A percentile compares a stretch with the other conserved stretches of the same genome.
Conservation (phyloP, 2,113 vertebrate species). For the Phaethon lepturus region DNA sequence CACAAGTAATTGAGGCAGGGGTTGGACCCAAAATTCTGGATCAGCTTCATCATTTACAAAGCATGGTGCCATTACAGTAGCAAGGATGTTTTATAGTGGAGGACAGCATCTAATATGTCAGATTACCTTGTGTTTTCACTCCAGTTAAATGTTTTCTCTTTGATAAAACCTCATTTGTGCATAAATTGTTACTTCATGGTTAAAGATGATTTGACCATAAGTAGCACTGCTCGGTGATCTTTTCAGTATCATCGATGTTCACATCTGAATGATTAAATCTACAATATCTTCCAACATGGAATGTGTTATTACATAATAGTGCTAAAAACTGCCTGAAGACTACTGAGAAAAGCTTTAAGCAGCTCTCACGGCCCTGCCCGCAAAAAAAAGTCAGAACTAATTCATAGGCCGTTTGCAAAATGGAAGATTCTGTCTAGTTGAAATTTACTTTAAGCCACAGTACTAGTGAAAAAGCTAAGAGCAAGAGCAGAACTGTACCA, state of each 20-base stretch:
- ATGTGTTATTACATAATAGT: neutral
- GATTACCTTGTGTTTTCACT: neutral
- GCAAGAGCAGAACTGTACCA: neutral
- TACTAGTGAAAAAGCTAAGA: neutral
- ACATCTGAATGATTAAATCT: neutral
- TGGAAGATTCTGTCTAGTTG: neutral
- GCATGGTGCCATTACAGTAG: neutral
- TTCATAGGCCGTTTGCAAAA: neutral
- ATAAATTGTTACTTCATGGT: neutral
- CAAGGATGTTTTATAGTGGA: neutral
- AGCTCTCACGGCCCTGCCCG: neutral
- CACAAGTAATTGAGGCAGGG: neutral
- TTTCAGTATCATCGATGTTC: neutral
- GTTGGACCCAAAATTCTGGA: neutral
- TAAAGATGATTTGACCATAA: neutral
- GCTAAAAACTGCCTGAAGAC: neutral
- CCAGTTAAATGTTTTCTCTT: neutral
- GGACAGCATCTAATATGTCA: neutral
- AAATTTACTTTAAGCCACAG: neutral
- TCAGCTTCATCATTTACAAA: neutral
- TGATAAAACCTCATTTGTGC: neutral
- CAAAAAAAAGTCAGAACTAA: neutral
- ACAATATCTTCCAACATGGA: neutral
- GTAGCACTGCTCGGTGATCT: neutral
- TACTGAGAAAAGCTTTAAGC: neutral